phyloP scores from a whole-genome alignment of 1,140 invertebrate species.

The Chlorops oryzae region DNA sequence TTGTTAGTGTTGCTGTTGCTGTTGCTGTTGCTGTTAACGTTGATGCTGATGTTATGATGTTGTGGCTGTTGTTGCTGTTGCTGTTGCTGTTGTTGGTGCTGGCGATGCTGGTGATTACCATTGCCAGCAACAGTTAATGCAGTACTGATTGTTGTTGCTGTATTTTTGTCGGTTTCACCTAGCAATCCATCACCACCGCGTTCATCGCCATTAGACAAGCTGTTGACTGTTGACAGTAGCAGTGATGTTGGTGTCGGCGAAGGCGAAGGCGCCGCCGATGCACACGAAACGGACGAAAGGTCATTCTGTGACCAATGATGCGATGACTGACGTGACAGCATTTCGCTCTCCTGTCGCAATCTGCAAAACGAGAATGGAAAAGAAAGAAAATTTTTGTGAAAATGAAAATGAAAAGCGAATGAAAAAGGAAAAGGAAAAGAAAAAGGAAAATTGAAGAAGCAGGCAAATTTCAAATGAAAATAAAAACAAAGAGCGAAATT shows the following conservation, averaged over 20 bases:
- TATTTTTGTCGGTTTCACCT: too few species aligned
- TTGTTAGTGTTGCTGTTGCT: slow-evolving; percentile 50
- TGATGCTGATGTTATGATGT: slow-evolving; percentile 11
- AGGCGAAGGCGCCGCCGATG: slow-evolving; percentile 36
- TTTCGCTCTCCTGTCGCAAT: slow-evolving; percentile 47
- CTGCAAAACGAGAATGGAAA: slow-evolving; percentile 22
- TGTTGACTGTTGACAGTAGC: slow-evolving; percentile 26
- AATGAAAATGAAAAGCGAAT: slow-evolving; percentile 2
- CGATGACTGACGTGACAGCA: slow-evolving; percentile 41
- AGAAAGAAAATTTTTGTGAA: slow-evolving; percentile 10
- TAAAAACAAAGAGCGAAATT: too few species aligned
- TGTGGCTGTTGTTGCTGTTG: slow-evolving; percentile 19
- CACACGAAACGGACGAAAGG: slow-evolving; percentile 45
- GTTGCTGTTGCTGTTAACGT: slow-evolving; percentile 56
- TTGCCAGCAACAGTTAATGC: background rate
- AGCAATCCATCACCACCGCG: slow-evolving; percentile 17
- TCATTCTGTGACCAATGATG: slow-evolving; percentile 52
- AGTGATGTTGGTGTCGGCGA: too few species aligned
- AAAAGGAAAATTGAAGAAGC: too few species aligned
- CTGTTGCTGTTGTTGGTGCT: slow-evolving; percentile 14
- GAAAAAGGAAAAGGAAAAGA: background rate
- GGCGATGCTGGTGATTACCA: background rate
- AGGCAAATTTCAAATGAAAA: too few species aligned
- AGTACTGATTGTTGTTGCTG: slow-evolving; percentile 46
- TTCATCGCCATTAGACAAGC: slow-evolving; percentile 22